Evolutionary conservation across 1,140 invertebrate species (phyloP).

Genomic region (Sarcophaga peregrina): DNA sequence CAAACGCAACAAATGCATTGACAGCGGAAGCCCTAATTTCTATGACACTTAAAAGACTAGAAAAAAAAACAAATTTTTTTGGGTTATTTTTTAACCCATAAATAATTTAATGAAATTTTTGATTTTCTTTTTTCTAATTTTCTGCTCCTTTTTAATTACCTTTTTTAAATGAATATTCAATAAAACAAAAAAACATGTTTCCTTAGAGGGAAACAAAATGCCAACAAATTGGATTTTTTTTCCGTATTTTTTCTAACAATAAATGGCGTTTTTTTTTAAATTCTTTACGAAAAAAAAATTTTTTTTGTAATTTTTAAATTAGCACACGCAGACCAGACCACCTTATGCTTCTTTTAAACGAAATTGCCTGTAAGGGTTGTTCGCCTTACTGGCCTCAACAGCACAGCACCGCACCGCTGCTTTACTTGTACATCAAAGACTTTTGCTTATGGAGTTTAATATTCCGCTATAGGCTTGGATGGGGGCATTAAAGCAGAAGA

Average conservation of each 20-base stretch:
- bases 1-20: conserved; percentile 27
- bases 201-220: not conserved
- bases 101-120: not conserved
- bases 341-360: not conserved
- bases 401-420: too few relatives aligned
- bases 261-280: not conserved
- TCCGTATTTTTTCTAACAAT: not conserved
- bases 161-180: conserved; percentile 8
- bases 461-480: conserved; percentile 29
- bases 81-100: not conserved
- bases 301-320: not conserved
- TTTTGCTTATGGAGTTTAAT: not conserved
- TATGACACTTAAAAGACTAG: not conserved
- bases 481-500: not conserved
- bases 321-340: conserved; percentile 20
- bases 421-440: not conserved
- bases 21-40: conserved; percentile 10
- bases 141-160: not conserved
- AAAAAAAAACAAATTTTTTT: conserved; percentile 3
- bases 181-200: not conserved
- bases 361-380: not conserved
- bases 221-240: not conserved
- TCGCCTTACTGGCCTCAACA: not conserved
- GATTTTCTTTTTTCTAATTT: not conserved
- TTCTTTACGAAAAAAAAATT: not conserved